A percentile compares a stretch with the other conserved stretches of the same genome.
phyloP scores from a whole-genome alignment of 2,888 invertebrate genomes.

The Orthosia incerta region DNA sequence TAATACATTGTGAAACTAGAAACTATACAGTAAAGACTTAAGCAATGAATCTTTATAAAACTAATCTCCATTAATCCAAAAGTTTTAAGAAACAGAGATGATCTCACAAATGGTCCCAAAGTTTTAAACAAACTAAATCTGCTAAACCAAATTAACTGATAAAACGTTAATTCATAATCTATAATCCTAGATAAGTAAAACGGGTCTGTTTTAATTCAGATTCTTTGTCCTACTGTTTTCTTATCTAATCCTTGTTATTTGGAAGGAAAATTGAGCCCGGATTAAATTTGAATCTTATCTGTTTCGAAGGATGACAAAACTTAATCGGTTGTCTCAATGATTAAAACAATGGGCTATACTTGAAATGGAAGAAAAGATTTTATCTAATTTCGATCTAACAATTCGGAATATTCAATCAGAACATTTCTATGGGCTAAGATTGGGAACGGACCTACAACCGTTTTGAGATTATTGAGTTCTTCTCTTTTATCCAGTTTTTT shows the following conservation, averaged over 20 bases:
- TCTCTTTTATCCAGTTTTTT: neutral
- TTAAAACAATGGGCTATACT: constrained; percentile 63
- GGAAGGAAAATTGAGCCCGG: constrained; percentile 65
- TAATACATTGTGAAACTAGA: neutral
- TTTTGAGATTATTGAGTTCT: neutral
- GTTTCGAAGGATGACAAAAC: constrained; percentile 66
- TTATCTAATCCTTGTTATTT: constrained; percentile 67
- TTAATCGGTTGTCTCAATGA: constrained; percentile 65
- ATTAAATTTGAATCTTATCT: constrained; percentile 69
- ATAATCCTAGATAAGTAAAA: constrained; percentile 65
- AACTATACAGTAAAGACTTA: constrained; percentile 10
- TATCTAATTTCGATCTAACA: constrained; percentile 60
- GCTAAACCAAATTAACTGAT: constrained; percentile 66
- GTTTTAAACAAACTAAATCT: constrained; percentile 46
- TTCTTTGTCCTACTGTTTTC: constrained; percentile 66
- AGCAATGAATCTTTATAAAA: constrained; percentile 5
- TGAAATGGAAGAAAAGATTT: constrained; percentile 58
- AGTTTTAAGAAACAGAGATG: constrained; percentile 50
- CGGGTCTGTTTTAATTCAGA: constrained; percentile 57
- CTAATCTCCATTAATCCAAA: constrained; percentile 21
- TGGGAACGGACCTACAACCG: constrained; percentile 8
- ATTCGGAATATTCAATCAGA: constrained; percentile 60
- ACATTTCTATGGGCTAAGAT: constrained; percentile 35
- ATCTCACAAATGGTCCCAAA: constrained; percentile 44
- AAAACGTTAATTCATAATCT: constrained; percentile 68